phyloP scores from a whole-genome alignment of 2,888 invertebrate species.

The Xestia rhomboidea region DNA sequence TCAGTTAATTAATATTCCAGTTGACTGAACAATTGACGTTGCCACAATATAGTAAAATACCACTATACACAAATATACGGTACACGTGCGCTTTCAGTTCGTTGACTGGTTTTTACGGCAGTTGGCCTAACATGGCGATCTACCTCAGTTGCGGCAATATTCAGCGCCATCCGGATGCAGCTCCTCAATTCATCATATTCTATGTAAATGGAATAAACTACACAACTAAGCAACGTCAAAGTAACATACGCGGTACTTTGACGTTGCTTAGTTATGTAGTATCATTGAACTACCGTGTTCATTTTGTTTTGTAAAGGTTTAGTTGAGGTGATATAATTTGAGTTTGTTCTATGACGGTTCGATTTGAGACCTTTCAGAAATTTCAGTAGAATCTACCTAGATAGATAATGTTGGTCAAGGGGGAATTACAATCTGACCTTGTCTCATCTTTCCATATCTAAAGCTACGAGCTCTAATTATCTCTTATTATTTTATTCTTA shows the following conservation, averaged over 20 bases:
- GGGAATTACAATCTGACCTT: neutral
- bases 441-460: neutral
- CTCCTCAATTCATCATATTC: neutral
- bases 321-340: neutral
- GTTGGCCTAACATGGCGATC: constrained; percentile 13
- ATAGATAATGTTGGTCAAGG: neutral
- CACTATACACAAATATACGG: constrained; percentile 10
- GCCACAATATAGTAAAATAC: constrained; percentile 17
- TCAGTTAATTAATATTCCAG: neutral
- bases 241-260: too few relatives aligned
- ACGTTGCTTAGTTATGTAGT: neutral
- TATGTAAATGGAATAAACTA: neutral
- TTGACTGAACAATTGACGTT: neutral
- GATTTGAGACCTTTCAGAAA: too few relatives aligned
- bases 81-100: constrained; percentile 1
- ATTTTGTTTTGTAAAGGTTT: neutral
- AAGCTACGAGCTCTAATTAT: neutral
- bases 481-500: neutral
- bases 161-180: neutral
- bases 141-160: constrained; percentile 7
- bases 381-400: neutral
- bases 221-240: too few relatives aligned
- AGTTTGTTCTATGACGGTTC: neutral
- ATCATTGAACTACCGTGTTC: neutral
- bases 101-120: constrained; percentile 31